A percentile compares a stretch with the other conserved stretches of the same genome.
phyloP scores from a whole-genome alignment of 2,888 invertebrate species.

The Nephrotoma guestfalica region DNA sequence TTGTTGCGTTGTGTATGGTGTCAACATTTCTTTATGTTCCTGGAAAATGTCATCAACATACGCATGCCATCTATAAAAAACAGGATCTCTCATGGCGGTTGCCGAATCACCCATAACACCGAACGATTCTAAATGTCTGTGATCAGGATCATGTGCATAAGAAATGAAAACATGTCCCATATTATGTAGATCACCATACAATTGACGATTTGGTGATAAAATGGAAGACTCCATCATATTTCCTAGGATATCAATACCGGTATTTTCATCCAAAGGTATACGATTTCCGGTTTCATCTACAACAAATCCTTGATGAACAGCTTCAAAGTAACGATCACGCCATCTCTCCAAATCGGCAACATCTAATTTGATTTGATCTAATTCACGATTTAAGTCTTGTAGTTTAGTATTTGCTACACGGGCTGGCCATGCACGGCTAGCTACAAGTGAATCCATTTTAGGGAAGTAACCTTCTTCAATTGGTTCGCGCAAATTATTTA shows the following conservation, averaged over 20 bases:
- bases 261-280: constrained; percentile 43
- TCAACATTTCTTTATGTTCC: constrained; percentile 53
- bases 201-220: constrained; percentile 48
- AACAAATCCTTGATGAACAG: constrained; percentile 49
- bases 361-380: constrained; percentile 50
- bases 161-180: constrained; percentile 67
- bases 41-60: constrained; percentile 66
- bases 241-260: constrained; percentile 64
- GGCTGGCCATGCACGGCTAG: constrained; percentile 62
- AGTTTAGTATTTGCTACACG: constrained; percentile 42
- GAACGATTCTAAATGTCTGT: constrained; percentile 52
- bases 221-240: constrained; percentile 64
- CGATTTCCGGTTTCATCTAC: constrained; percentile 41
- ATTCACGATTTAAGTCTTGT: constrained; percentile 48
- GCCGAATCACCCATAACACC: constrained; percentile 73
- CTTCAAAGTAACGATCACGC: constrained; percentile 56
- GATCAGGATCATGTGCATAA: constrained; percentile 67
- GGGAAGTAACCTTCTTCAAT: constrained; percentile 72
- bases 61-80: constrained; percentile 76
- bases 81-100: constrained; percentile 75
- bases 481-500: constrained; percentile 49
- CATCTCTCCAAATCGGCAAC: constrained; percentile 59
- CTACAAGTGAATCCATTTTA: constrained; percentile 63
- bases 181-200: constrained; percentile 73
- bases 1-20: constrained; percentile 44